Evolutionary conservation across 2,888 invertebrate genomes (phyloP), one percentile per base, ranked within the genome.

Genomic region (Epicampocera succincta): DNA sequence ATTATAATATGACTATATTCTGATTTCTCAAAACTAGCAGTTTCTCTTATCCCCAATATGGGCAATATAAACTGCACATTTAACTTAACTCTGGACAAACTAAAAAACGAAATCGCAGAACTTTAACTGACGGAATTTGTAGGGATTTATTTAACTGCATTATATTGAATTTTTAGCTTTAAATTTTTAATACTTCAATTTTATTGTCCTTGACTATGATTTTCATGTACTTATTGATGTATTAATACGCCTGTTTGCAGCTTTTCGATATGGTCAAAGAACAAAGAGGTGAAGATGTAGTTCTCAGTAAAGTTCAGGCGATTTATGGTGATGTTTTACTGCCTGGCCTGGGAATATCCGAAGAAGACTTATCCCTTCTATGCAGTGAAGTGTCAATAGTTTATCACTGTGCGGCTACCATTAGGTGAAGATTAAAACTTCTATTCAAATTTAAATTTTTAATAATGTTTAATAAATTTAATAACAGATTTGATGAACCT

Each of bases 401-500:
- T n/a, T 96, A 97, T 88, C 99, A 99, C 87, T 93, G 94, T 76
- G 95, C 95, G 2, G 95, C 95, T 1, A 94, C 94, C 15, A 93
- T 95, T 78, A 92, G 95, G 90, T 90, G 76, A 85, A 85, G 12
- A 12, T 29, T 5, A 2, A 61, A 40, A 48, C 8, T 33, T 33
- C 33, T 9, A 33, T 9, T 33, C 1, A 33, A 33, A 33, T 9
- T 33, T 33, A 33, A 9, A 1, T 1, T 9, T 33, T 33, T 33
- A 33, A 33, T 33, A 33, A 15, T 3, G 15, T 19, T 11, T n/a
- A n/a, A n/a, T n/a, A n/a, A n/a, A 19, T 12, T 46, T 63, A 56
- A 19, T 25, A n/a, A 8, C 3, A 93, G 94, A 86, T 98, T 99
- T 88, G 98, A 99, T 90, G 99, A 99, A 89, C 94, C 95, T 17